These are phyloP conservation scores for Podargus strigoides DNA, from an alignment of 2,797 vertebrate species.

Conservation along the genomic window DNA sequence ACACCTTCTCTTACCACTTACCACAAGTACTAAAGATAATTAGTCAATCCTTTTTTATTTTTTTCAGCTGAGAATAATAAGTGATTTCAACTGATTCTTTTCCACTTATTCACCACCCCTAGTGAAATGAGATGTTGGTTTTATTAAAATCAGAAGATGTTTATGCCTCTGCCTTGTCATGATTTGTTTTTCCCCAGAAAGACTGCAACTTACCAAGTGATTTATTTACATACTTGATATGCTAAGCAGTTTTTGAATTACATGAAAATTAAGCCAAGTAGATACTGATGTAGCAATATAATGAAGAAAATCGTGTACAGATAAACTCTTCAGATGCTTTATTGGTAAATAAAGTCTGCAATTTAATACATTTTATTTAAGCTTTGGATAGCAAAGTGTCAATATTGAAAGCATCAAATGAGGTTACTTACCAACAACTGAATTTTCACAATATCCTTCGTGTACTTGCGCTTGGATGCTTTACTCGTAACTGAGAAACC, in stretches of 20 bases:
- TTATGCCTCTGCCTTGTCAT: not conserved
- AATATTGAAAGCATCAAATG: not conserved
- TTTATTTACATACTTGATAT: not conserved
- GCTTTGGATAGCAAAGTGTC: not conserved
- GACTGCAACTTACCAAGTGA: not conserved
- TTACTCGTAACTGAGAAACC: not conserved
- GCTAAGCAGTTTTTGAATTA: not conserved
- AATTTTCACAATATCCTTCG: not conserved
- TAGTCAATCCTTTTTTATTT: not conserved
- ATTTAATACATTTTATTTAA: not conserved
- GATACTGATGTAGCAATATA: not conserved
- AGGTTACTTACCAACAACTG: not conserved
- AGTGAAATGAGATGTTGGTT: not conserved
- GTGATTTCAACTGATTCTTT: not conserved
- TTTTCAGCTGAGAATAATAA: not conserved
- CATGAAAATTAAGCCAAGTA: not conserved
- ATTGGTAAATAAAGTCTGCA: not conserved
- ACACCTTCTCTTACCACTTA: not conserved
- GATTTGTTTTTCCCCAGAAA: not conserved
- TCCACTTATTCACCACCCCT: not conserved
- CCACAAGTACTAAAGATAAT: not conserved
- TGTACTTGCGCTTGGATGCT: rapidly evolving
- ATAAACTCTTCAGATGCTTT: not conserved
- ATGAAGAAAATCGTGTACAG: not conserved
- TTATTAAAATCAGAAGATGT: not conserved